A percentile compares a stretch with the other conserved stretches of the same genome.
Conservation (phyloP, 2,797 vertebrate genomes). For the Anas capensis region DNA sequence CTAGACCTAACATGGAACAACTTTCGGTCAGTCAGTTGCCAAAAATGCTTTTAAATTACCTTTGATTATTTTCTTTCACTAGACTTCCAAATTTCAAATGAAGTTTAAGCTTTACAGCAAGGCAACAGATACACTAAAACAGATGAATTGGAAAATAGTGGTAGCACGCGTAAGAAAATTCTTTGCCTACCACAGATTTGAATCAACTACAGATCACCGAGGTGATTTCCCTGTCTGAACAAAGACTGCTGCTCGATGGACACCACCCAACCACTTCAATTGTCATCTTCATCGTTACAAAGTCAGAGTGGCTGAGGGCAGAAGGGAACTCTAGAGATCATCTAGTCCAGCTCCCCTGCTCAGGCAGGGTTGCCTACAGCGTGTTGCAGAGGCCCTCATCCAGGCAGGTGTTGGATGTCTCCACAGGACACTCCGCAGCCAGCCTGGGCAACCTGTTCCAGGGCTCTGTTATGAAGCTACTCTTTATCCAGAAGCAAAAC, state of each 20-base stretch:
- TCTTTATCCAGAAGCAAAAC: neutral
- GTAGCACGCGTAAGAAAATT: neutral
- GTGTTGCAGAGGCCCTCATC: no score
- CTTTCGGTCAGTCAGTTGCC: neutral
- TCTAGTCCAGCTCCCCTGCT: no score
- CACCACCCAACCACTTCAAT: neutral
- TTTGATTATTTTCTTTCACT: neutral
- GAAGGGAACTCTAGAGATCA: no score
- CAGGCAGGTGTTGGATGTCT: no score
- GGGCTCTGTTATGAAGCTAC: neutral
- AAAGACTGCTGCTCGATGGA: neutral
- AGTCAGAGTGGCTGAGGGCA: no score
- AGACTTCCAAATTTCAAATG: neutral
- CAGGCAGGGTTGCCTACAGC: no score
- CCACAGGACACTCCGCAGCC: no score
- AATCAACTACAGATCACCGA: neutral
- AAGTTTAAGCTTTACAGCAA: neutral
- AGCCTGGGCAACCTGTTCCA: no score
- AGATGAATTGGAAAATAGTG: neutral
- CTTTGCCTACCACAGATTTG: neutral
- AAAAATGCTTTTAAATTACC: neutral
- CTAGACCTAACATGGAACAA: neutral
- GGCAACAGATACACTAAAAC: neutral
- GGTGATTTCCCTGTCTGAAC: neutral
- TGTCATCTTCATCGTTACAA: neutral